Evolutionary conservation across 2,797 vertebrate genomes (phyloP), one percentile per base, ranked within the genome.

Genomic region (Protosalanx chinensis): DNA sequence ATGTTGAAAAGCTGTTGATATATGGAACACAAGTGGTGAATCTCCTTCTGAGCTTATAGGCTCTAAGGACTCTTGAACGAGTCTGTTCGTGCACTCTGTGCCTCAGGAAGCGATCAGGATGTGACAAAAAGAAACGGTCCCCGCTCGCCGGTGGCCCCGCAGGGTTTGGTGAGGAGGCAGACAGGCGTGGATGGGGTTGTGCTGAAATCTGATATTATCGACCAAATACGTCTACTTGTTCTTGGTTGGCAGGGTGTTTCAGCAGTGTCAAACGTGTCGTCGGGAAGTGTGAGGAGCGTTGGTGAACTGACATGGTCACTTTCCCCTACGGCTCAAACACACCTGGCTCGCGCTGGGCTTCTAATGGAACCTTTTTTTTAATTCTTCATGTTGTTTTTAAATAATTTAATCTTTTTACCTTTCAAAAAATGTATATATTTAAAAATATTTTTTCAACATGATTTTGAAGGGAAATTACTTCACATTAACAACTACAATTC

Each of bases 161-260:
- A 5, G 37, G 60, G 35, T 73, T 60, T 29, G 18, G 3, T 32
- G 18, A 68, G 18, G 29, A 64, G 41, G 67, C 41, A 75, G 72
- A 73, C 68, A 63, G 72, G 5, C 6, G 51, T 41, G 70, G 70
- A 74, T 71, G 73, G 65, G 51, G 70, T 70, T 78, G 30, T 78
- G 69, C 68, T 77, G 64, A 79, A 77, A 68, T 65, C n/a, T 27
- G 70, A 72, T 78, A 72, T 76, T 75, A 76, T 73, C 61, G 65
- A 72, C 51, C 12, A 70, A n/a, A 65, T 33, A 72, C 67, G 58
- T 61, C 57, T 63, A 35, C 57, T 68, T 35, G 62, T 57, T 64
- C 72, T 64, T 56, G 35, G 18, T 59, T 35, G 30, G 64, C 46
- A 29, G 30, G 12, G 32, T 27, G 58, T 73, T 27, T 27, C 18